Base-by-base conservation (phyloP, 1,140 invertebrate species). In the Heliothis virescens region DNA sequence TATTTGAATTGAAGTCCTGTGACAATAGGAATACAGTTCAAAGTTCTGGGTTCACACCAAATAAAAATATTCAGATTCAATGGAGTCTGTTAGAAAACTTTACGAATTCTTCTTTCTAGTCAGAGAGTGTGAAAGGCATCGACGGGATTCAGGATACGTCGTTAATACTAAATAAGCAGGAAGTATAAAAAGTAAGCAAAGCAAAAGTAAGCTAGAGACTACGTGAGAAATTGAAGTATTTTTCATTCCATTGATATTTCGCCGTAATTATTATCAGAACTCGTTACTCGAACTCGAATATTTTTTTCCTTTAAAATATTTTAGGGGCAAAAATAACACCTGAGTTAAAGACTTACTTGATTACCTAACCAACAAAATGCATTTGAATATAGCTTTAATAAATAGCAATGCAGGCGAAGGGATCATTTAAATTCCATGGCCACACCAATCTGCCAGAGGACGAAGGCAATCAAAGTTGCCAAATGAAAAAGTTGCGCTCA, bases 401-500 rank as follows among this genome's bases (percentile, higher is more conserved):
- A 57, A 74, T 60, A 74, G 41, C 5, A 15, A 60, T 74, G 72
- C 55, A 59, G 18, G 78, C 77, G 60, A 63, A 67, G 73, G 76
- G 74, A 84, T 85, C 85, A 87, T 89, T 89, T 88, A 83, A 85
- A 90, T 89, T 89, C 89, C 83, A 83, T 80, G 78, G 34, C 34
- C 15, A 60, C 72, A 47, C 41, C 53, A 74, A 62, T 60, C 63
- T 79, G 26, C 78, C 53, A 63, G 65, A 67, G 79, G 60, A 72
- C 82, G 71, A 50, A 74, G 83, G 81, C 88, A 90, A 92, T 92
- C 88, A 90, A 92, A 90, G 83, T 92, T 92, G 82, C 85, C 85
- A 87, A 89, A 91, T 92, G 86, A 90, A 92, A 92, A 92, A 91
- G 85, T 90, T 89, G 84, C 74, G 78, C 48, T 83, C 79, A 82